A percentile compares a stretch with the other conserved stretches of the same genome.
These are phyloP conservation scores for Zosterops borbonicus DNA, from an alignment of 2,113 vertebrate species.

Conservation along the genomic window DNA sequence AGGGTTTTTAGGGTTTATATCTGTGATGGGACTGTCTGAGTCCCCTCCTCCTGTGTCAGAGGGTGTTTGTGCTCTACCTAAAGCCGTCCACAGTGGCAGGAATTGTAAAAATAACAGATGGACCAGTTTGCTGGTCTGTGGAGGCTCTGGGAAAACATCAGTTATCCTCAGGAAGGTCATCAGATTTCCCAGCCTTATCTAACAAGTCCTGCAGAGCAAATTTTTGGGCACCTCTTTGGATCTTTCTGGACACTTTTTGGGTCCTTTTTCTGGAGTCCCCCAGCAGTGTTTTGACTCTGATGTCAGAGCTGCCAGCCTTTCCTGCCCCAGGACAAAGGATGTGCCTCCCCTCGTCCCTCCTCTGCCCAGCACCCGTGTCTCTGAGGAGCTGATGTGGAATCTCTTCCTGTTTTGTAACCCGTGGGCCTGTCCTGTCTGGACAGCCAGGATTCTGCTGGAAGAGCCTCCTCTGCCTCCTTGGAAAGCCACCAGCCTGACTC, in stretches of 20 bases:
- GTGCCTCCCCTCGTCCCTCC: neutral
- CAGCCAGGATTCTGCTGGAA: neutral
- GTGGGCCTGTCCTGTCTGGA: neutral
- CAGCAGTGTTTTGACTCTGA: neutral
- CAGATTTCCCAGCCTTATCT: neutral
- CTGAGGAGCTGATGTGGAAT: neutral
- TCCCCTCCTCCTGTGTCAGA: neutral
- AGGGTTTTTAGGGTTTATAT: fast-evolving
- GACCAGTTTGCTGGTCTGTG: neutral
- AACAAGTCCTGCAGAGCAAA: neutral
- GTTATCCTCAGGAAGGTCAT: neutral
- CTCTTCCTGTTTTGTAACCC: neutral
- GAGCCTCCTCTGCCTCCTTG: constrained; percentile 24
- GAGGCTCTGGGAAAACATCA: neutral
- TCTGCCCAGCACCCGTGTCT: fast-evolving
- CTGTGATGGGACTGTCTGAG: fast-evolving
- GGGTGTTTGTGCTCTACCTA: neutral
- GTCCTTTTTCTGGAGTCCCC: neutral
- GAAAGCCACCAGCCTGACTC: constrained; percentile 39
- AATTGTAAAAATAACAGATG: fast-evolving
- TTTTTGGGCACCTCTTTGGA: no score
- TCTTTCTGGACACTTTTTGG: neutral
- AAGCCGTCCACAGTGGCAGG: neutral
- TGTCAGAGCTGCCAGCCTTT: neutral
- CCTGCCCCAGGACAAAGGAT: neutral